These are phyloP conservation scores for Columba guinea DNA, from an alignment of 2,797 vertebrate genomes.

Conservation along the genomic window DNA sequence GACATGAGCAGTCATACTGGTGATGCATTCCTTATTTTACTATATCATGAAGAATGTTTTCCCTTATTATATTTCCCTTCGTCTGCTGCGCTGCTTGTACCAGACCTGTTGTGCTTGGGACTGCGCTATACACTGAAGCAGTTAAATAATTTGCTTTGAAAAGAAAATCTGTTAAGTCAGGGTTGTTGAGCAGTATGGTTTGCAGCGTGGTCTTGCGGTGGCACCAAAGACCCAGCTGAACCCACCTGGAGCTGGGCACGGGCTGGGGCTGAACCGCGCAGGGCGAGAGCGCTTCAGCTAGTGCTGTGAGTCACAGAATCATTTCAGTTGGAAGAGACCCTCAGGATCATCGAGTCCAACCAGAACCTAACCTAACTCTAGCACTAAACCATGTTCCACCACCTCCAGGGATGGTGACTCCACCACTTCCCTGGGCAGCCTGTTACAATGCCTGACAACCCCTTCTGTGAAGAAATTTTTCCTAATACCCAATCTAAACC, in stretches of 20 bases:
- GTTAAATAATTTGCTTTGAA: not conserved
- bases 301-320: too few relatives aligned
- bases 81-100: fast-evolving
- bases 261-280: fast-evolving
- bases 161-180: not conserved
- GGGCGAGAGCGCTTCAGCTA: not conserved
- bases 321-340: too few relatives aligned
- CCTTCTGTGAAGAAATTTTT: too few relatives aligned
- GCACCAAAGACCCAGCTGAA: not conserved
- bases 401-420: too few relatives aligned
- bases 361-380: too few relatives aligned
- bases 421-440: too few relatives aligned
- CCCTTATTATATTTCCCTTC: not conserved
- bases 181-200: not conserved
- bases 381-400: too few relatives aligned
- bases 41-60: not conserved
- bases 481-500: too few relatives aligned
- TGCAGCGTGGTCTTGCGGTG: fast-evolving
- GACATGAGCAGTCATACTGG: not conserved
- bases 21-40: not conserved
- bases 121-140: not conserved
- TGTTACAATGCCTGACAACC: too few relatives aligned
- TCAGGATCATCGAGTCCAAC: too few relatives aligned
- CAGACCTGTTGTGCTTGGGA: fast-evolving
- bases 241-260: fast-evolving